Evolutionary conservation across 2,113 vertebrate species (phyloP).

Genomic region (Trichechus manatus): DNA sequence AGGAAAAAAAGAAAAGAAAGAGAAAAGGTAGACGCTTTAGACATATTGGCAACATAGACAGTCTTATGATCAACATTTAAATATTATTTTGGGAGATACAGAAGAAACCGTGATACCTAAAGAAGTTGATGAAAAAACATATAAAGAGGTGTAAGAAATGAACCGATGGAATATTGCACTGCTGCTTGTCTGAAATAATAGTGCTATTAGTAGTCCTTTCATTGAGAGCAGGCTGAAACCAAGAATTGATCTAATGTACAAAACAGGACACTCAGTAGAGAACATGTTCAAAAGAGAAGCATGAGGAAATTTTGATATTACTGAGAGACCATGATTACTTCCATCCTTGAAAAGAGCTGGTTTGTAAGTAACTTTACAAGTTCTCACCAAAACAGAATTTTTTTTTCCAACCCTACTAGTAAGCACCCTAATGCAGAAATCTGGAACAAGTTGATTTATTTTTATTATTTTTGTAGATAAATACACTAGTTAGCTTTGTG

Average conservation of each 20-base stretch:
- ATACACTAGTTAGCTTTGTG: not conserved
- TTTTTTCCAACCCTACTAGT: not conserved
- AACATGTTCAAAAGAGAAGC: not conserved
- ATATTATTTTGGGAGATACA: not conserved
- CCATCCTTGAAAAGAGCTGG: not conserved
- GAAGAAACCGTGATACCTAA: not conserved
- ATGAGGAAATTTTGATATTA: not conserved
- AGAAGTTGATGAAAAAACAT: not conserved
- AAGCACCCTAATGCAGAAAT: not conserved
- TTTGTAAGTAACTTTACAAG: conserved; percentile 28
- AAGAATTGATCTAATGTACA: not conserved
- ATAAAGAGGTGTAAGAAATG: not conserved
- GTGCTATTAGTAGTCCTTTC: not conserved
- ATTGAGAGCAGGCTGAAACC: not conserved
- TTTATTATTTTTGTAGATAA: not conserved
- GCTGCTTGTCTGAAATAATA: not conserved
- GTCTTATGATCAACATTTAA: not conserved
- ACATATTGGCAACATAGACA: not conserved
- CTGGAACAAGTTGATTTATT: not conserved
- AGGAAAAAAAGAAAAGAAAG: conserved; percentile 8
- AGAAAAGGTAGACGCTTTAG: not conserved
- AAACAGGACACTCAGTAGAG: not conserved
- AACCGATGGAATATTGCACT: not conserved
- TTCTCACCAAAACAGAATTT: not conserved
- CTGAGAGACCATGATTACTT: not conserved